phyloP scores from a whole-genome alignment of 2,888 invertebrate genomes.

The Parnassius mnemosyne region DNA sequence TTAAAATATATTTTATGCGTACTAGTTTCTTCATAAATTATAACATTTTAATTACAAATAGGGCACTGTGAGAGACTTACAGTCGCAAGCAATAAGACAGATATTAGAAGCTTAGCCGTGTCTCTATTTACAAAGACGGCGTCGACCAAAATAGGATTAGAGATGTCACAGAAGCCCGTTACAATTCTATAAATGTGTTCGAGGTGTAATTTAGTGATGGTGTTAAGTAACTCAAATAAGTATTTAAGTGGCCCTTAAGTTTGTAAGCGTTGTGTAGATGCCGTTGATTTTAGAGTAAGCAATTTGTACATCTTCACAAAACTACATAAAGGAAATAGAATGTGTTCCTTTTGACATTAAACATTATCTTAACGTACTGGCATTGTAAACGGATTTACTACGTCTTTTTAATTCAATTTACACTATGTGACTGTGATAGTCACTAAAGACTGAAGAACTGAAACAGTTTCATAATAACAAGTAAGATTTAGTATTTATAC shows the following conservation, averaged over 20 bases:
- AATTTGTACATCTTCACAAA: constrained; percentile 4
- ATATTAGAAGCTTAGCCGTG: constrained; percentile 12
- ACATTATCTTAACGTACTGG: no score
- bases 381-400: no score
- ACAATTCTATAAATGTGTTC: constrained; percentile 31
- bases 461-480: no score
- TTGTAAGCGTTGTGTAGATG: constrained; percentile 36
- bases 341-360: no score
- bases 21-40: neutral
- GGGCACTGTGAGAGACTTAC: constrained; percentile 9
- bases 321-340: no score
- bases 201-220: constrained; percentile 29
- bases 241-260: constrained; percentile 51
- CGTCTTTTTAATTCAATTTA: no score
- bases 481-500: no score
- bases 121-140: constrained; percentile 23
- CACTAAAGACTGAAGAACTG: no score
- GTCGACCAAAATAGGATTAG: constrained; percentile 31
- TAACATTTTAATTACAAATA: constrained; percentile 16
- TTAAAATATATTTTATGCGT: no score
- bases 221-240: constrained; percentile 59
- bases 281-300: constrained; percentile 30
- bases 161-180: constrained; percentile 29
- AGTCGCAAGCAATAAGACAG: constrained; percentile 15
- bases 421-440: no score